A percentile compares a stretch with the other conserved stretches of the same genome.
phyloP scores from a whole-genome alignment of 2,888 invertebrate genomes.

The Coleophora flavipennella region DNA sequence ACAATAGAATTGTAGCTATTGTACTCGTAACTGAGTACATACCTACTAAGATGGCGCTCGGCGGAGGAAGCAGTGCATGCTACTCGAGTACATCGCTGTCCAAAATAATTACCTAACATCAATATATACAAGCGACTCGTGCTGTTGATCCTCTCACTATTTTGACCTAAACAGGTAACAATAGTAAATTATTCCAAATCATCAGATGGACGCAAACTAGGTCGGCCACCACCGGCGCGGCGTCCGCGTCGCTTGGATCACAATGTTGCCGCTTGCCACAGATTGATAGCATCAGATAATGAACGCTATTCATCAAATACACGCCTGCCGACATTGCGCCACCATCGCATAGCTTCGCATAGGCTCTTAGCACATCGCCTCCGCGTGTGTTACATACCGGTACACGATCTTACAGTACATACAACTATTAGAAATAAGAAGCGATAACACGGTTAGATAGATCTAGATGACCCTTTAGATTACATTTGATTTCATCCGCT shows the following conservation, averaged over 20 bases:
- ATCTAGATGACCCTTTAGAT: constrained; percentile 39
- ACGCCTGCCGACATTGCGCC: constrained; percentile 13
- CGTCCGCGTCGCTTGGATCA: constrained; percentile 2
- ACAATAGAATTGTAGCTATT: no score
- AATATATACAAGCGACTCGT: no score
- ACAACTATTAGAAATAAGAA: no score
- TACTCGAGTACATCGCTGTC: no score
- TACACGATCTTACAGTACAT: not conserved
- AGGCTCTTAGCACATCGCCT: constrained; percentile 8
- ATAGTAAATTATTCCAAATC: constrained; percentile 22
- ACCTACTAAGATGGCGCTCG: no score
- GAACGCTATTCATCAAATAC: constrained; percentile 26
- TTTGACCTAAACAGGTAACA: constrained; percentile 6
- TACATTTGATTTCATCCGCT: constrained; percentile 29
- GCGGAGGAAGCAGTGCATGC: no score
- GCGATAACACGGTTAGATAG: constrained; percentile 23
- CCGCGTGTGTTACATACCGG: not conserved
- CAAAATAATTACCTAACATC: no score
- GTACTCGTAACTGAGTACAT: no score
- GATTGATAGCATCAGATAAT: constrained; percentile 36
- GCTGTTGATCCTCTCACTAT: no score
- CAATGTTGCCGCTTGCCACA: constrained; percentile 13
- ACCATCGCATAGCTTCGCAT: not conserved
- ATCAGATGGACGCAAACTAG: constrained; percentile 28
- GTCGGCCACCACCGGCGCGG: constrained; percentile 26